Evolutionary conservation across 2,113 vertebrate genomes (phyloP), one percentile per base, ranked within the genome.

Genomic region (Platanista minor): DNA sequence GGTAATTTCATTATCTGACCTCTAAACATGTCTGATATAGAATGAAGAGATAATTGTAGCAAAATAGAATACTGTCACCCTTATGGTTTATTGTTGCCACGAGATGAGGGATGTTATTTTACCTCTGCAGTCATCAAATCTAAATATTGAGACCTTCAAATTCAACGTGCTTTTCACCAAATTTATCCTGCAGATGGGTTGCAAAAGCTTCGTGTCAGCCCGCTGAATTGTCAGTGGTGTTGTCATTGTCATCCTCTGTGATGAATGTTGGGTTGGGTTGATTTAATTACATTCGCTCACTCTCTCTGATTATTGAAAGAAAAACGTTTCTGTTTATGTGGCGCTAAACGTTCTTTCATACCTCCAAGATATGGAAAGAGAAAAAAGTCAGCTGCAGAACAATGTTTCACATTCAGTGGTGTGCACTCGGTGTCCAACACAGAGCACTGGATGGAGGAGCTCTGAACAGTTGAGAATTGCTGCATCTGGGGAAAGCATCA

Each of bases 1-100:
- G 54, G 17, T 62, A 87, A 78, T 69, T 92, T 43, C 39, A 86
- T 86, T 54, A 74, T 83, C 21, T 43, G 94, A 43, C 59, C 0
- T 0, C 52, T 95, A 92, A 94, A 90, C 1, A 89, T 88, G 87
- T 49, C 69, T 90, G 36, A n/a, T 89, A 87, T 84, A 92, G 54
- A 94, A 96, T 88, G 81, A 97, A 97, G 89, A 97, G 84, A 93
- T 97, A 89, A 91, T 87, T 97, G 97, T 72, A 96, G 43, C 71
- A 95, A 97, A 85, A 97, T 66, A 61, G 52, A 97, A 84, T 29
- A 61, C 4, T 83, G 67, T 97, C 94, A 97, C 85, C 97, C 95
- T 75, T 14, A 7, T 29, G 80, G 33, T 97, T 82, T 96, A 82
- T 89, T 97, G 59, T 89, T 83, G 49, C n/a, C 93, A 71, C 78